phyloP scores from a whole-genome alignment of 2,888 invertebrate species.

The Cetonia aurata region DNA sequence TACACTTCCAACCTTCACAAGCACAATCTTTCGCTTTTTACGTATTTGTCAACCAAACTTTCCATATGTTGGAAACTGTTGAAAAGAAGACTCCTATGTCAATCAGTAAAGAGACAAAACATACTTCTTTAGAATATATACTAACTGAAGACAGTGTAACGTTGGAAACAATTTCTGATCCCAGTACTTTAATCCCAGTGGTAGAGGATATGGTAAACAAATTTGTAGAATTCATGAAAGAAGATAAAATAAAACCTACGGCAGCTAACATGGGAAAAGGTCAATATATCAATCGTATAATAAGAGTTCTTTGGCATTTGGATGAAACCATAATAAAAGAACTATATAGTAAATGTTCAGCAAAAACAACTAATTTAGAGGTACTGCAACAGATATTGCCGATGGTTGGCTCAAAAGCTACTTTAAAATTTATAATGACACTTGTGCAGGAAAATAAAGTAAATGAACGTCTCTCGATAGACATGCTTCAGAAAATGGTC shows the following conservation, averaged over 20 bases:
- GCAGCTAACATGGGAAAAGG: conserved; percentile 60
- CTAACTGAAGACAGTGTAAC: conserved; percentile 41
- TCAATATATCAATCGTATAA: conserved; percentile 61
- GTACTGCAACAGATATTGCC: conserved; percentile 67
- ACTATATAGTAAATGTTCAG: conserved; percentile 53
- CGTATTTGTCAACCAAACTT: conserved; percentile 64
- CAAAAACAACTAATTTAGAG: conserved; percentile 51
- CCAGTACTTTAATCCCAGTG: conserved; percentile 54
- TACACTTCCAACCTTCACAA: conserved; percentile 55
- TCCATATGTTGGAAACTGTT: conserved; percentile 57
- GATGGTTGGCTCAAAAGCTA: conserved; percentile 66
- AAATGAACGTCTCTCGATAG: conserved; percentile 57
- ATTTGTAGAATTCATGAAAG: conserved; percentile 60
- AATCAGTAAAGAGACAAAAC: conserved; percentile 36
- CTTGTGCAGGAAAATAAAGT: conserved; percentile 61
- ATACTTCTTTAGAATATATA: conserved; percentile 35
- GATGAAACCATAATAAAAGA: conserved; percentile 59
- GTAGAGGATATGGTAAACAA: conserved; percentile 59
- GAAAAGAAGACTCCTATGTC: conserved; percentile 47
- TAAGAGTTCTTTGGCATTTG: conserved; percentile 59
- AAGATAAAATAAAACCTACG: conserved; percentile 59
- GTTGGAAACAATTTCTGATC: conserved; percentile 54
- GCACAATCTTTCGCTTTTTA: conserved; percentile 61
- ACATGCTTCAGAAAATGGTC: conserved; percentile 65
- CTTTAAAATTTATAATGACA: conserved; percentile 63